These are phyloP conservation scores for Eurystomus gularis DNA, from an alignment of 2,113 vertebrate species.

Conservation along the genomic window DNA sequence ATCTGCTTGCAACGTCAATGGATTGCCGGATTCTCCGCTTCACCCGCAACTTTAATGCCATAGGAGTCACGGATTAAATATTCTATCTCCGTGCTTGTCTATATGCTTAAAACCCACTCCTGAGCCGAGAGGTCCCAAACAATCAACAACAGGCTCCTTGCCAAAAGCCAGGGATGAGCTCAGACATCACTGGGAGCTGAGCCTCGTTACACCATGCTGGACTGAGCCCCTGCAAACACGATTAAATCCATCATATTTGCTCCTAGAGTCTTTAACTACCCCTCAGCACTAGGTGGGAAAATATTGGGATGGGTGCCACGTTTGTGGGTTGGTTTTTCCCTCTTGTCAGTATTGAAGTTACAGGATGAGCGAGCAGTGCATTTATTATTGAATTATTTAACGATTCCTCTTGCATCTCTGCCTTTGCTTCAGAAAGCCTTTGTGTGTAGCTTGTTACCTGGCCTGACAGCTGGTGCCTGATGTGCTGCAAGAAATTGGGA, in stretches of 20 bases:
- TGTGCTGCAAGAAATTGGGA: background rate
- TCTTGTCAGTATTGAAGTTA: background rate
- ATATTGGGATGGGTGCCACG: background rate
- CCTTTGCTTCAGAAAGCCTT: background rate
- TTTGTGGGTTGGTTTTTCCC: background rate
- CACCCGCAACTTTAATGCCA: background rate
- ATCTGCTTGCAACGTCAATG: conserved; percentile 6
- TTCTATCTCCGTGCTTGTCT: background rate
- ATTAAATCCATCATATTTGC: background rate
- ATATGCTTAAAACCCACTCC: background rate
- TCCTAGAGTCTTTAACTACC: background rate
- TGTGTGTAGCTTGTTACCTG: background rate
- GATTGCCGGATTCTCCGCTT: background rate
- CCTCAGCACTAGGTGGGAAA: background rate
- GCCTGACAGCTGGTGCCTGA: background rate
- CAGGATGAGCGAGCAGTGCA: background rate
- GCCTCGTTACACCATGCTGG: accelerated
- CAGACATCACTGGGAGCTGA: background rate
- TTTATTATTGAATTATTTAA: conserved; percentile 66
- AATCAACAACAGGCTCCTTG: background rate
- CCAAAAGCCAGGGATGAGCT: background rate
- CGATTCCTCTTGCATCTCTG: background rate
- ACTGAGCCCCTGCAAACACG: accelerated
- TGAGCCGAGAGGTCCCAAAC: background rate
- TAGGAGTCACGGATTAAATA: background rate